phyloP scores from a whole-genome alignment of 2,888 invertebrate genomes.

The Limulus polyphemus region DNA sequence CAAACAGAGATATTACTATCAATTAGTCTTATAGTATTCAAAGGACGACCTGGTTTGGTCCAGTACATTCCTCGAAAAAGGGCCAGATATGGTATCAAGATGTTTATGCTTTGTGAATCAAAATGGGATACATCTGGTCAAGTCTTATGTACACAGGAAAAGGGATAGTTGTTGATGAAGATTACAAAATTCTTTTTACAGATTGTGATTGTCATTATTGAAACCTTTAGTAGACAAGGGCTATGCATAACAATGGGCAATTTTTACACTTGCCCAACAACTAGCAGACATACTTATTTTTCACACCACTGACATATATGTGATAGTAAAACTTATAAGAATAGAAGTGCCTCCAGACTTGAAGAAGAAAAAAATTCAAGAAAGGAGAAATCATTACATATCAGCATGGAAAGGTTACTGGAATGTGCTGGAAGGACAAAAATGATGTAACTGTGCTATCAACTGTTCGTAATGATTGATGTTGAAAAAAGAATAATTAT shows the following conservation, averaged over 20 bases:
- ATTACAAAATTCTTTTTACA: slow-evolving; percentile 6
- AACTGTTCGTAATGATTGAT: slow-evolving; percentile 4
- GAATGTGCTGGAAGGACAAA: slow-evolving; percentile 8
- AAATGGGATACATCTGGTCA: slow-evolving; percentile 12
- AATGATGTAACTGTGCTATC: slow-evolving; percentile 10
- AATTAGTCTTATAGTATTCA: slow-evolving; percentile 21
- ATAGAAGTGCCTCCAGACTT: slow-evolving; percentile 13
- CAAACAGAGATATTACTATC: slow-evolving; percentile 11
- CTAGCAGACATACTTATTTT: slow-evolving; percentile 5
- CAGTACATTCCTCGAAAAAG: slow-evolving; percentile 24
- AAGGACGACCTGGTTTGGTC: slow-evolving; percentile 14
- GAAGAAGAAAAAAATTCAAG: slow-evolving; percentile 8
- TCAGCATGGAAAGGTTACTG: slow-evolving; percentile 7
- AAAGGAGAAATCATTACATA: slow-evolving; percentile 11
- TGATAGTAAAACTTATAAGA: slow-evolving; percentile 18
- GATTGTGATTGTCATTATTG: slow-evolving; percentile 7
- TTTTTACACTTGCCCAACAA: slow-evolving; percentile 1
- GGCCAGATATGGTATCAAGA: slow-evolving; percentile 22
- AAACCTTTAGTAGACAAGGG: slow-evolving; percentile 14
- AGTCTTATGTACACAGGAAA: slow-evolving; percentile 9
- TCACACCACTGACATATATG: slow-evolving; percentile 18
- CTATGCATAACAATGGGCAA: slow-evolving; percentile 17
- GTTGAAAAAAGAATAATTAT: slow-evolving; percentile 6
- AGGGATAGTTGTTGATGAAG: slow-evolving; percentile 4
- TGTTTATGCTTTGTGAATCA: too few relatives aligned